Conservation (phyloP, 2,797 vertebrate species). For the Gouania willdenowi region DNA sequence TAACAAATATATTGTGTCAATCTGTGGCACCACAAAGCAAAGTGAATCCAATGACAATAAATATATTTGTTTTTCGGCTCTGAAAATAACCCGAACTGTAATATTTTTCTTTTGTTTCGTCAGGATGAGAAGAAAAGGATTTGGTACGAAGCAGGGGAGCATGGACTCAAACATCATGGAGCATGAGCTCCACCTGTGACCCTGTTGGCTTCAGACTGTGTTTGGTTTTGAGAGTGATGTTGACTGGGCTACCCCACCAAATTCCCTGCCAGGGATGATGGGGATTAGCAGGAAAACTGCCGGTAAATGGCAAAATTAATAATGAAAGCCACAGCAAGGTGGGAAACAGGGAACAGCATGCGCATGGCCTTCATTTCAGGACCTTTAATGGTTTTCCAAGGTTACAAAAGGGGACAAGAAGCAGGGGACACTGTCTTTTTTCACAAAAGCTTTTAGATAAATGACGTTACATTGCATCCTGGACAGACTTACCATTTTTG, state of each 20-base stretch:
- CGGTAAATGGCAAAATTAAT: conserved; percentile 52
- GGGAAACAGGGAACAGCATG: conserved; percentile 26
- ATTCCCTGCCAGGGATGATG: conserved; percentile 38
- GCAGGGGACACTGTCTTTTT: conserved; percentile 1
- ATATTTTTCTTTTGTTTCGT: conserved; percentile 26
- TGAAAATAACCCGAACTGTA: no score
- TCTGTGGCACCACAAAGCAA: no score
- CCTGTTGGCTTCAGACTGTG: conserved; percentile 23
- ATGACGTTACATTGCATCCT: no score
- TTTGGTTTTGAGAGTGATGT: conserved; percentile 33
- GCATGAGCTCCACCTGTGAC: conserved; percentile 42
- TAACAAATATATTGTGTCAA: no score
- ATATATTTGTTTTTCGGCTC: no score
- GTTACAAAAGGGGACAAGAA: conserved; percentile 26
- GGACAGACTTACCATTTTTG: no score
- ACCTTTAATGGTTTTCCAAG: conserved; percentile 16
- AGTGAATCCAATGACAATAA: no score
- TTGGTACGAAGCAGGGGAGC: conserved; percentile 41
- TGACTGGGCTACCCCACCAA: conserved; percentile 36
- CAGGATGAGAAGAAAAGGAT: conserved; percentile 41
- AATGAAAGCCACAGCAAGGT: conserved; percentile 43
- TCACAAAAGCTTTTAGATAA: neutral
- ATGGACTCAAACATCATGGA: conserved; percentile 38
- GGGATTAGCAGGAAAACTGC: conserved; percentile 49
- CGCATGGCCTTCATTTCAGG: conserved; percentile 24